A percentile compares a stretch with the other conserved stretches of the same genome.
These are phyloP conservation scores for Acronicta aceris DNA, from an alignment of 2,888 invertebrate species.

Conservation along the genomic window DNA sequence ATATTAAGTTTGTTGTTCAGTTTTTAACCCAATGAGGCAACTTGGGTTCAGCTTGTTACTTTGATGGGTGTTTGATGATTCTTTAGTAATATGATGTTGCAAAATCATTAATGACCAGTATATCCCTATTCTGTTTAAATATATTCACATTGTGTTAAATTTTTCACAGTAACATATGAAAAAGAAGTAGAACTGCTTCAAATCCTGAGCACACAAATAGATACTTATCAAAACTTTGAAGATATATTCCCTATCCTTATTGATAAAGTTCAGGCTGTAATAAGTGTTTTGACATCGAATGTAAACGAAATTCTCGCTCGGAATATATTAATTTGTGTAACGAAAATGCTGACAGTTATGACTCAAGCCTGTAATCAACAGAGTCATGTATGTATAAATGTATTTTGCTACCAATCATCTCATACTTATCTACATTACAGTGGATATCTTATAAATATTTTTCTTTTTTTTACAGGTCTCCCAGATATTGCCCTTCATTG, in stretches of 20 bases:
- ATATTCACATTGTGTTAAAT: conserved; percentile 7
- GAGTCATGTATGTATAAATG: conserved; percentile 54
- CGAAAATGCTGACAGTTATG: conserved; percentile 62
- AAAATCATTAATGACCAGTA: conserved; percentile 6
- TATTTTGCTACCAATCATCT: background rate
- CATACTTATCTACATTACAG: background rate
- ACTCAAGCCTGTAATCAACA: conserved; percentile 44
- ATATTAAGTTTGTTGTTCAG: conserved; percentile 58
- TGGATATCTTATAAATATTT: background rate
- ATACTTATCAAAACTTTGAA: conserved; percentile 56
- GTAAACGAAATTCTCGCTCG: conserved; percentile 53
- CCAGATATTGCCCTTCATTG: conserved; percentile 41
- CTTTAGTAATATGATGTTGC: conserved; percentile 85
- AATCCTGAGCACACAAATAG: conserved; percentile 51
- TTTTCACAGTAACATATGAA: conserved; percentile 51
- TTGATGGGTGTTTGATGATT: conserved; percentile 74
- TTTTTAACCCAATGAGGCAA: conserved; percentile 66
- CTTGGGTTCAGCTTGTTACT: conserved; percentile 73
- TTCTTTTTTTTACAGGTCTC: conserved; percentile 57
- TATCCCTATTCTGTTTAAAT: background rate
- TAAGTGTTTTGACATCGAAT: conserved; percentile 48
- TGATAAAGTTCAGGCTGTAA: conserved; percentile 60
- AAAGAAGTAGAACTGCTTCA: conserved; percentile 59
- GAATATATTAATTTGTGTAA: conserved; percentile 58
- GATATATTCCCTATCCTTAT: conserved; percentile 59